These are phyloP conservation scores for Hirtodrosophila confusa DNA, from an alignment of 2,888 invertebrate species.

Conservation along the genomic window DNA sequence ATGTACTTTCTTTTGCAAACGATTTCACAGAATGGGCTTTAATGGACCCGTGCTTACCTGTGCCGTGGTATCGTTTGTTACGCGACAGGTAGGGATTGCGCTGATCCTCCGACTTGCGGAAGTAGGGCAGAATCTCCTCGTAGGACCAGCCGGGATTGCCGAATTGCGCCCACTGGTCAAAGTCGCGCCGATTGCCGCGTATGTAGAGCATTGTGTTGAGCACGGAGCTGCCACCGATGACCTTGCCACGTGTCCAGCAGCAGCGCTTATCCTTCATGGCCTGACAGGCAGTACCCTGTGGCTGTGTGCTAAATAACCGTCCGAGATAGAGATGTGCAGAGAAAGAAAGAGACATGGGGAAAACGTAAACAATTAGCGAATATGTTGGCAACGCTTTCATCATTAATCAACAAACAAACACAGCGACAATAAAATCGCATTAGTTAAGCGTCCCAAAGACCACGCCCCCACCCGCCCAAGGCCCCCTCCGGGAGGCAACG, in stretches of 20 bases:
- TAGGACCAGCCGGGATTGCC: constrained; percentile 96
- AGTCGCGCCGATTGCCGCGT: constrained; percentile 93
- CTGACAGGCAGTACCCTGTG: constrained; percentile 92
- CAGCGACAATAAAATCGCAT: constrained; percentile 67
- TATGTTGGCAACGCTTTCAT: constrained; percentile 56
- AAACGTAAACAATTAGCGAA: constrained; percentile 58
- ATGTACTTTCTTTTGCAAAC: too few species aligned
- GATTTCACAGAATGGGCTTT: neutral
- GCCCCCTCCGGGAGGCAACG: constrained; percentile 21
- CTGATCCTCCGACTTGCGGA: constrained; percentile 94
- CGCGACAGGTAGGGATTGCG: constrained; percentile 93
- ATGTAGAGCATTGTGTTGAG: constrained; percentile 96
- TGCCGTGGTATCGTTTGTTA: constrained; percentile 89
- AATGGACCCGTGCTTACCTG: constrained; percentile 85
- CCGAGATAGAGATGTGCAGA: neutral
- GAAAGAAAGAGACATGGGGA: neutral
- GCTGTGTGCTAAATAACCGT: constrained; percentile 88
- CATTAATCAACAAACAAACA: constrained; percentile 62
- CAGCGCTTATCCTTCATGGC: constrained; percentile 94
- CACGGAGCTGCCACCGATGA: constrained; percentile 94
- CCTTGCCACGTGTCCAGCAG: constrained; percentile 95
- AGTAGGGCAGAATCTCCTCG: constrained; percentile 92
- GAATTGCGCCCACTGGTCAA: constrained; percentile 92
- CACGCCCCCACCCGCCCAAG: constrained; percentile 28
- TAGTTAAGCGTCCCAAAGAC: constrained; percentile 34